phyloP scores from a whole-genome alignment of 2,888 invertebrate species.

The Lysandra bellargus region DNA sequence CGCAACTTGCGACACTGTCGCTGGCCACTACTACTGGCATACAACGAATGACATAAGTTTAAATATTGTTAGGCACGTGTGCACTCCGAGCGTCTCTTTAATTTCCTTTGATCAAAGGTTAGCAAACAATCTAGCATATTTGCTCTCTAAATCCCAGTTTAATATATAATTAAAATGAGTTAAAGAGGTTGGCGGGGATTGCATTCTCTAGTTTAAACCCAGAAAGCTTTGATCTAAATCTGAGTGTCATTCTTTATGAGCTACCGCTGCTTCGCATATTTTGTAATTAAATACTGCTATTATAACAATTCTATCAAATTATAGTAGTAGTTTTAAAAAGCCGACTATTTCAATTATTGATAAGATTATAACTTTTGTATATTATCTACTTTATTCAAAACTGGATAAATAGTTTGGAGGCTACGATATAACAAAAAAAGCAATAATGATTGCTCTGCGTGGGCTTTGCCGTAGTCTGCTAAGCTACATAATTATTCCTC shows the following conservation, averaged over 20 bases:
- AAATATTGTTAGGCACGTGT: neutral
- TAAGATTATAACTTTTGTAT: too few species aligned
- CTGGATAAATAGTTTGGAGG: too few species aligned
- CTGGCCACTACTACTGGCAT: too few species aligned
- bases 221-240: conserved; percentile 5
- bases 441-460: too few species aligned
- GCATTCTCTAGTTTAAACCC: neutral
- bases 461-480: too few species aligned
- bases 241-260: neutral
- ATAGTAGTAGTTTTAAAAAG: too few species aligned
- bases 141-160: neutral
- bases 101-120: conserved; percentile 24
- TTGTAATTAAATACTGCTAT: neutral
- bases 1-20: too few species aligned
- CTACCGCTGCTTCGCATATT: neutral
- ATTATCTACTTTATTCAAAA: too few species aligned
- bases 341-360: too few species aligned
- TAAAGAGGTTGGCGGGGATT: neutral
- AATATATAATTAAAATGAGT: conserved; percentile 2
- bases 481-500: too few species aligned
- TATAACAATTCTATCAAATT: too few species aligned
- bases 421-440: too few species aligned
- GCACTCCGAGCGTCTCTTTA: conserved; percentile 1
- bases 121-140: neutral
- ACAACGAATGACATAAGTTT: neutral